These are phyloP conservation scores for Carposina sasakii DNA, from an alignment of 1,140 invertebrate species.

Conservation along the genomic window DNA sequence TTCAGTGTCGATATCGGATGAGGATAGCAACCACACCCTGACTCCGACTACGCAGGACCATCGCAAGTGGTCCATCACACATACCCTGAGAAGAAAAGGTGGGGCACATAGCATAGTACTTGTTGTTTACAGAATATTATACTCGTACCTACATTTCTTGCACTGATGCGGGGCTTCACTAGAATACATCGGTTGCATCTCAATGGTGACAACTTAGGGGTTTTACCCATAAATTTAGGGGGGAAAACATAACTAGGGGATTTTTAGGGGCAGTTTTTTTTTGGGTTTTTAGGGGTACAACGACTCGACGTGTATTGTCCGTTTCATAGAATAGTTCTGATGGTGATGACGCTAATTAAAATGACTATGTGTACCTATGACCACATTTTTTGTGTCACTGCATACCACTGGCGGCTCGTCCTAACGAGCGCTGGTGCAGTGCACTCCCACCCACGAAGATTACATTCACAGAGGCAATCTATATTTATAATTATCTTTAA, in stretches of 20 bases:
- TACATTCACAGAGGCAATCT: no score
- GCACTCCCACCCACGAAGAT: no score
- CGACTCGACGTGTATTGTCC: no score
- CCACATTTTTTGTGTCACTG: no score
- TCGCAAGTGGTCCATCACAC: constrained; percentile 22
- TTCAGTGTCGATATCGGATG: constrained; percentile 25
- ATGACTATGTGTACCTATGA: no score
- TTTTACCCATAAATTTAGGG: neutral
- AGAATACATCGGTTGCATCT: neutral
- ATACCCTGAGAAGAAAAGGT: constrained; percentile 30
- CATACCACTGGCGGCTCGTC: no score
- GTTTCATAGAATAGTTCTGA: no score
- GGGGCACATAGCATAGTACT: neutral
- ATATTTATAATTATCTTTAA: no score
- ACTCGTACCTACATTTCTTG: neutral
- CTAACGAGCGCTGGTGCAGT: no score
- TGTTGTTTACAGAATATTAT: neutral
- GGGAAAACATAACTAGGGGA: no score
- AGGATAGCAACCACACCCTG: constrained; percentile 22
- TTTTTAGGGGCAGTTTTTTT: neutral
- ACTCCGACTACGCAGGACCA: constrained; percentile 6
- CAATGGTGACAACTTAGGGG: neutral
- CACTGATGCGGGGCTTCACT: neutral
- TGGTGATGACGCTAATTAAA: no score
- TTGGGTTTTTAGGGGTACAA: neutral